phyloP scores from a whole-genome alignment of 2,113 vertebrate genomes.

The Buteo buteo region DNA sequence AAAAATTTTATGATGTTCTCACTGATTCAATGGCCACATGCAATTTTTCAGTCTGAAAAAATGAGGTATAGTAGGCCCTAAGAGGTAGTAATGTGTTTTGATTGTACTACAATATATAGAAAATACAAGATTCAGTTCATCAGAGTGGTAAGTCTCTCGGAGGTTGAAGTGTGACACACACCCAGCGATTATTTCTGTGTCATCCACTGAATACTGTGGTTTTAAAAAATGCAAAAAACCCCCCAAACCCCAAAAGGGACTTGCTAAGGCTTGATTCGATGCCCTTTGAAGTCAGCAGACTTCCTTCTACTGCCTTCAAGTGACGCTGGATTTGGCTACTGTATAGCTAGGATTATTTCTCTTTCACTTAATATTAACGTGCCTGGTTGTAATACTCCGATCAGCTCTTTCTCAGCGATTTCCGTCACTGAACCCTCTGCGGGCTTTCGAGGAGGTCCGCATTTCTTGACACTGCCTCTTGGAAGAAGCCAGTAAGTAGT shows the following conservation, averaged over 20 bases:
- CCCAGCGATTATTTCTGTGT: slow-evolving; percentile 40
- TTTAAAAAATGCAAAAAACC: slow-evolving; percentile 33
- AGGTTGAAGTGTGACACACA: slow-evolving; percentile 66
- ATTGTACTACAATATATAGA: slow-evolving; percentile 89
- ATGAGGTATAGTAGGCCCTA: slow-evolving; percentile 95
- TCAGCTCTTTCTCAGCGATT: slow-evolving; percentile 49
- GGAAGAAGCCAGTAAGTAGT: slow-evolving; percentile 58
- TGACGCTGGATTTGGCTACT: slow-evolving; percentile 31
- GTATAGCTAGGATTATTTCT: slow-evolving; percentile 49
- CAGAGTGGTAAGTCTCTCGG: slow-evolving; percentile 75
- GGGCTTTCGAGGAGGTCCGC: not conserved
- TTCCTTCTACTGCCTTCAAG: slow-evolving; percentile 1
- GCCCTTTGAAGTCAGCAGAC: slow-evolving; percentile 13
- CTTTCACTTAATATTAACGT: slow-evolving; percentile 8
- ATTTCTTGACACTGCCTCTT: slow-evolving; percentile 50
- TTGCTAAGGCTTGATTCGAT: slow-evolving; percentile 19
- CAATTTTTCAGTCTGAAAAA: slow-evolving; percentile 88
- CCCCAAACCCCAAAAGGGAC: not conserved
- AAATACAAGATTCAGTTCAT: slow-evolving; percentile 79
- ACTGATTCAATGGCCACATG: slow-evolving; percentile 83
- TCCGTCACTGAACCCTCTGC: not conserved
- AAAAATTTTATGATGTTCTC: slow-evolving; percentile 90
- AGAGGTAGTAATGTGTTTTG: slow-evolving; percentile 96
- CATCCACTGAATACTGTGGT: slow-evolving; percentile 68
- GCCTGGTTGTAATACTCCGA: slow-evolving; percentile 35